Base-by-base conservation (phyloP, 2,113 vertebrate genomes). In the Nyctereutes procyonoides region DNA sequence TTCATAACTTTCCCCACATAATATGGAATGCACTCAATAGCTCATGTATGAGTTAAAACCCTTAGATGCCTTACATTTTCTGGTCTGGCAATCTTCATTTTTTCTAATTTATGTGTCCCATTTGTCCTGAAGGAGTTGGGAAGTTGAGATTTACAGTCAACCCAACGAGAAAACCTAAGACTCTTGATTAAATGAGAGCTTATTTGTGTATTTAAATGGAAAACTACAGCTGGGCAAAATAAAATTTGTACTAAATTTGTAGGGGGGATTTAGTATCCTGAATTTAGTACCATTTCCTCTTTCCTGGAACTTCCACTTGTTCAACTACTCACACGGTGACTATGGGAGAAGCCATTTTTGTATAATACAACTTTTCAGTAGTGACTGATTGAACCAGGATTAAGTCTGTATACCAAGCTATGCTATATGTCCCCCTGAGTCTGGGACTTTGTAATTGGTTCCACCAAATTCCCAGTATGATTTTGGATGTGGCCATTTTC, bases 71-170 rank as follows among this genome's bases (percentile, higher is more conserved):
- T 97, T 97, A 85, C 51, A 96, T 97, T 97, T 97, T 97, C 93
- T 97, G 88, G 96, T 84, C 96, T 89, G n/a, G 87, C 80, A 88
- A 48, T 53, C 81, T 96, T 92, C 9, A 1, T 48, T 63, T 96
- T 95, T 96, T 73, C 93, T 95, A 97, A 97, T 97, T 97, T 96
- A 88, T 95, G 53, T 88, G 43, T 91, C 28, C 76, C 71, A 24
- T 96, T 93, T 97, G 95, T 96, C 51, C 73, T 73, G 77, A 81
- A 96, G 87, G 79, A 80, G 48, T 89, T 91, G 71, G 76, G 65
- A 96, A 96, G 92, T 95, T 77, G 84, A 95, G 82, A 97, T 98
- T 97, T 97, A 96, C 5, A 92, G 96, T 38, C 83, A 92, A 95
- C 80, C 79, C 93, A 97, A 62, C 30, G 43, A 84, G 81, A 87